Evolutionary conservation across 2,797 vertebrate genomes (phyloP).

Genomic region (Clarias fuscus): DNA sequence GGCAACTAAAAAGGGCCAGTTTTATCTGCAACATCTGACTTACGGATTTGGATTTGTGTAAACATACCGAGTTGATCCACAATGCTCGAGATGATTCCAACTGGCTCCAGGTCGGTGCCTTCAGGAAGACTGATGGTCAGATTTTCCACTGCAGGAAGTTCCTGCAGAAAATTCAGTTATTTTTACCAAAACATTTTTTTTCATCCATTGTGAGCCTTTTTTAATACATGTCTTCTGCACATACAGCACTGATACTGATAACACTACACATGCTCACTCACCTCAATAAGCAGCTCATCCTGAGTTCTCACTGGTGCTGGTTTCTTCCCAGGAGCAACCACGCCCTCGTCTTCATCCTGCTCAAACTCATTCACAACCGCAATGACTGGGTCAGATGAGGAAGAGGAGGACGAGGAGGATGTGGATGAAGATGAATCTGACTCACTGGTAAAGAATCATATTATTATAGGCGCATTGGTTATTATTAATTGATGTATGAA

Average conservation of each 20-base stretch:
- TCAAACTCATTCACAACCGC: conserved; percentile 58
- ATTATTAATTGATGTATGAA: background rate
- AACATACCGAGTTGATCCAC: conserved; percentile 85
- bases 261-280: conserved; percentile 61
- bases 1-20: background rate
- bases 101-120: conserved; percentile 77
- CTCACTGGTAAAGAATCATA: conserved; percentile 70
- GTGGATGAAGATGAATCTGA: conserved; percentile 75
- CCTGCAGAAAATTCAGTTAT: conserved; percentile 65
- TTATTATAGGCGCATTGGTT: background rate
- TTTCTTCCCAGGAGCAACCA: conserved; percentile 69
- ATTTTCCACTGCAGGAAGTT: conserved; percentile 85
- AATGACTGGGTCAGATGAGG: conserved; percentile 61
- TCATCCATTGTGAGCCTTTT: background rate
- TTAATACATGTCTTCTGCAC: background rate
- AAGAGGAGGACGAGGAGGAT: conserved; percentile 72
- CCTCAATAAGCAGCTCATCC: conserved; percentile 82
- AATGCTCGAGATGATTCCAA: conserved; percentile 85
- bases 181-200: background rate
- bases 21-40: background rate
- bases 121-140: conserved; percentile 79
- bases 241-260: background rate
- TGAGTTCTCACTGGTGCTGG: conserved; percentile 74
- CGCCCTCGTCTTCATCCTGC: conserved; percentile 72
- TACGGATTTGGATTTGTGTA: background rate